These are phyloP conservation scores for Alexandromys fortis DNA, from an alignment of 2,113 vertebrate genomes.

Conservation along the genomic window DNA sequence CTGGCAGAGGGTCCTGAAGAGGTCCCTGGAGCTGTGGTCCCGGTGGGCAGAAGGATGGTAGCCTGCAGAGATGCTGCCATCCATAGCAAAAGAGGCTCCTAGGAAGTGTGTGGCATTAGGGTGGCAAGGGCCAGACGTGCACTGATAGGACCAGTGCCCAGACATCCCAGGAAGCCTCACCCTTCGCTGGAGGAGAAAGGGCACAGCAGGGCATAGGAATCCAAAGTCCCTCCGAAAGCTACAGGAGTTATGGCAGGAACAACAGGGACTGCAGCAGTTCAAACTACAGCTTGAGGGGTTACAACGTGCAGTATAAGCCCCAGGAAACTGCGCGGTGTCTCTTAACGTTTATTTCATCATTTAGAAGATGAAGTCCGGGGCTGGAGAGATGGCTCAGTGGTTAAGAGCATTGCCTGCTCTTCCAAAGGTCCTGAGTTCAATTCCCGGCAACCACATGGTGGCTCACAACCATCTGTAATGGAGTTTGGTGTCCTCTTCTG, in stretches of 20 bases:
- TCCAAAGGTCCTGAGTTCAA: too few relatives aligned
- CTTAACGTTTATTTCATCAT: background rate
- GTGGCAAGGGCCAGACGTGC: background rate
- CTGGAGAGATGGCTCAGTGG: too few relatives aligned
- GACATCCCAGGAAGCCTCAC: background rate
- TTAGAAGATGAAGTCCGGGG: too few relatives aligned
- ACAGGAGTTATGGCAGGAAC: background rate
- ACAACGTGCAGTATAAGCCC: background rate
- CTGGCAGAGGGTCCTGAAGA: background rate
- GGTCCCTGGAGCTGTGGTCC: rapidly evolving
- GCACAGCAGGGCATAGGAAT: background rate
- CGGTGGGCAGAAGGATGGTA: background rate
- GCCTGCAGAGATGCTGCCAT: background rate
- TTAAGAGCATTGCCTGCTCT: too few relatives aligned
- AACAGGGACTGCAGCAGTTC: background rate
- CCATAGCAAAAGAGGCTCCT: background rate
- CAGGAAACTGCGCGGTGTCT: background rate
- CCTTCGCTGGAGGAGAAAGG: background rate
- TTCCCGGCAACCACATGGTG: too few relatives aligned
- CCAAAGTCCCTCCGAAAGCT: background rate
- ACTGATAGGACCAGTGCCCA: background rate
- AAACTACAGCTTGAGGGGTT: background rate
- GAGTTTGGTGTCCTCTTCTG: too few relatives aligned
- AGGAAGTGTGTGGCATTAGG: background rate
- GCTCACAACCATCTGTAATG: too few relatives aligned